Conservation (phyloP, 2,888 invertebrate genomes). For the Leptinotarsa rubiginosa region DNA sequence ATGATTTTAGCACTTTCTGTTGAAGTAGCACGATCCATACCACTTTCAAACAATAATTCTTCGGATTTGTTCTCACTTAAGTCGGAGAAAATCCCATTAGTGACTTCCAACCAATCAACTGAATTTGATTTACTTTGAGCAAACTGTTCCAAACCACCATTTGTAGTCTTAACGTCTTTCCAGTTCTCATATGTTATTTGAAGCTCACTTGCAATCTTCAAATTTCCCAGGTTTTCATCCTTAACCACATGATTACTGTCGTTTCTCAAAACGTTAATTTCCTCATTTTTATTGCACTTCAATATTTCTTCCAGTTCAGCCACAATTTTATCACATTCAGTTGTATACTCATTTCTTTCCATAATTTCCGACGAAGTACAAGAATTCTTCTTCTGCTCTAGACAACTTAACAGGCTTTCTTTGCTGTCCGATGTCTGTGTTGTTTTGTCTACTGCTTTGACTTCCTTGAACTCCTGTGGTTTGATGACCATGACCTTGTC, state of each 20-base stretch:
- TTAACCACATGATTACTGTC: background rate
- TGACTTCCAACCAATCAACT: conserved; percentile 27
- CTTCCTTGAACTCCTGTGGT: conserved; percentile 16
- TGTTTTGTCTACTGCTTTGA: conserved; percentile 13
- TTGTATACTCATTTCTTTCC: conserved; percentile 28
- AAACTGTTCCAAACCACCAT: conserved; percentile 13
- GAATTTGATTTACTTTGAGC: conserved; percentile 29
- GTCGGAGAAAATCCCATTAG: conserved; percentile 36
- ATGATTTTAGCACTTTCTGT: conserved; percentile 20
- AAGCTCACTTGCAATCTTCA: conserved; percentile 8
- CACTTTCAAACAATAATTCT: conserved; percentile 31
- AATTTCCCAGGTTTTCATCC: background rate
- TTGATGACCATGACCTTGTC: conserved; percentile 15
- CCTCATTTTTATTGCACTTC: conserved; percentile 36
- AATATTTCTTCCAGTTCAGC: conserved; percentile 20
- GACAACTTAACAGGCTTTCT: conserved; percentile 29
- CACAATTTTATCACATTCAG: conserved; percentile 19
- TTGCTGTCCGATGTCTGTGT: conserved; percentile 25
- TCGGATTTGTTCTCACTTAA: conserved; percentile 31
- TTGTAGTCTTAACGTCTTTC: background rate
- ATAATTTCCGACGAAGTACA: conserved; percentile 33
- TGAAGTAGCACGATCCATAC: conserved; percentile 23
- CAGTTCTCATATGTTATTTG: conserved; percentile 3
- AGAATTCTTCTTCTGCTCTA: conserved; percentile 31
- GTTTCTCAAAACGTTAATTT: background rate